phyloP scores from a whole-genome alignment of 2,888 invertebrate genomes.

The Philaethria dido region DNA sequence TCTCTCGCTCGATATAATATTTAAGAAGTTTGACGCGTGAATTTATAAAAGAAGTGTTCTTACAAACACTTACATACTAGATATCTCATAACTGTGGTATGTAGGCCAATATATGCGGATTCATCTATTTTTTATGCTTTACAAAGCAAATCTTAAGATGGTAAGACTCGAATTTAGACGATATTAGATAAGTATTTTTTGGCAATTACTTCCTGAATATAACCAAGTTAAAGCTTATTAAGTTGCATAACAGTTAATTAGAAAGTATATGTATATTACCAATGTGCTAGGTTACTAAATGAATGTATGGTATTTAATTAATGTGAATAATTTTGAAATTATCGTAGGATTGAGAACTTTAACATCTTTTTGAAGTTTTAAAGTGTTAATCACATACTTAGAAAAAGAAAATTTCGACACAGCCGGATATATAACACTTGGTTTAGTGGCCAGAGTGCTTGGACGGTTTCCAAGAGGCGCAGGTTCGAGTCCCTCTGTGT shows the following conservation, averaged over 20 bases:
- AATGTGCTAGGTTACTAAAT: constrained; percentile 35
- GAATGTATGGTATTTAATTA: neutral
- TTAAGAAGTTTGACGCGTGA: too few relatives aligned
- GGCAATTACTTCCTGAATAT: constrained; percentile 18
- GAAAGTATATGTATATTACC: constrained; percentile 31
- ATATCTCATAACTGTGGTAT: neutral
- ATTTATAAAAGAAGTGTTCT: neutral
- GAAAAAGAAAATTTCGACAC: too few relatives aligned
- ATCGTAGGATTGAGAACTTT: neutral
- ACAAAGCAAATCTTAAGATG: neutral
- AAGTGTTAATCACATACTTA: too few relatives aligned
- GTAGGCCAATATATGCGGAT: neutral
- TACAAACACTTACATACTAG: neutral
- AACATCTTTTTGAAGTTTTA: too few relatives aligned
- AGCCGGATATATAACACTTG: too few relatives aligned
- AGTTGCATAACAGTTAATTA: constrained; percentile 34
- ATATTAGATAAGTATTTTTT: constrained; percentile 18
- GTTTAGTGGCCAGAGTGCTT: too few relatives aligned
- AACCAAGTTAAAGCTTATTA: constrained; percentile 19
- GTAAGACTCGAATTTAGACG: neutral
- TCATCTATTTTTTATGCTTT: neutral
- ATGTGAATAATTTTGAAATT: neutral
- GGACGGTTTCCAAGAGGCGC: too few relatives aligned
- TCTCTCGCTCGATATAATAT: too few relatives aligned
- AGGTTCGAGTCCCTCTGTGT: too few relatives aligned